A percentile compares a stretch with the other conserved stretches of the same genome.
phyloP scores from a whole-genome alignment of 2,888 invertebrate genomes.

The Gastracanthus pulcherrimus region DNA sequence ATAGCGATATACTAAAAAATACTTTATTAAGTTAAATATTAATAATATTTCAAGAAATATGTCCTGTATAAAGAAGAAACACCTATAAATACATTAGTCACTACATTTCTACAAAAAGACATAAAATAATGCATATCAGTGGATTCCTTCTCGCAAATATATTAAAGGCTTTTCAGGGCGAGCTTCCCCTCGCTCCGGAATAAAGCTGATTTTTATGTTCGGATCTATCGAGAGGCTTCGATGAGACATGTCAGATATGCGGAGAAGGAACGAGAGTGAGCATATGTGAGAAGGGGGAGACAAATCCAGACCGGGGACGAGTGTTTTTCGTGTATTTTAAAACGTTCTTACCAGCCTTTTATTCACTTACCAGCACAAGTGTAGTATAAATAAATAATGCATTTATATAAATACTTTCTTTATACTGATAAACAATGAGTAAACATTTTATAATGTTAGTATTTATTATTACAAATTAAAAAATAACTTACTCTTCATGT shows the following conservation, averaged over 20 bases:
- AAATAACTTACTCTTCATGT: too few species aligned
- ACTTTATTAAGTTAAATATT: too few species aligned
- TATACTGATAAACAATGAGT: too few species aligned
- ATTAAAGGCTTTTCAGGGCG: slow-evolving; percentile 61
- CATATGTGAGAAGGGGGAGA: slow-evolving; percentile 65
- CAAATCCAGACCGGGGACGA: slow-evolving; percentile 56
- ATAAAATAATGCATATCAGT: slow-evolving; percentile 26
- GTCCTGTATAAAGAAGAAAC: too few species aligned
- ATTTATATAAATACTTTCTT: too few species aligned
- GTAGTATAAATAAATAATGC: slow-evolving; percentile 25
- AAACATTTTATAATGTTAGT: too few species aligned
- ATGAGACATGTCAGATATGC: slow-evolving; percentile 69
- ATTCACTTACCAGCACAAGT: slow-evolving; percentile 3
- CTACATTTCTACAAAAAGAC: not conserved
- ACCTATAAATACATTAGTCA: too few species aligned
- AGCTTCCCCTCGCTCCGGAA: slow-evolving; percentile 58
- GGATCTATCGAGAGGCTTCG: slow-evolving; percentile 69
- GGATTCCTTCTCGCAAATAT: slow-evolving; percentile 57
- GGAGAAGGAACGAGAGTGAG: slow-evolving; percentile 59
- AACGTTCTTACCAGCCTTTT: not conserved
- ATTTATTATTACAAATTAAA: too few species aligned
- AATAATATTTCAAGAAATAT: too few species aligned
- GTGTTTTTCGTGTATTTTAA: slow-evolving; percentile 48
- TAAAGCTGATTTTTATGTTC: slow-evolving; percentile 75
- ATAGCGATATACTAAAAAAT: too few species aligned